Evolutionary conservation across 2,888 invertebrate genomes (phyloP), one percentile per base, ranked within the genome.

Genomic region (Lasius platythorax): DNA sequence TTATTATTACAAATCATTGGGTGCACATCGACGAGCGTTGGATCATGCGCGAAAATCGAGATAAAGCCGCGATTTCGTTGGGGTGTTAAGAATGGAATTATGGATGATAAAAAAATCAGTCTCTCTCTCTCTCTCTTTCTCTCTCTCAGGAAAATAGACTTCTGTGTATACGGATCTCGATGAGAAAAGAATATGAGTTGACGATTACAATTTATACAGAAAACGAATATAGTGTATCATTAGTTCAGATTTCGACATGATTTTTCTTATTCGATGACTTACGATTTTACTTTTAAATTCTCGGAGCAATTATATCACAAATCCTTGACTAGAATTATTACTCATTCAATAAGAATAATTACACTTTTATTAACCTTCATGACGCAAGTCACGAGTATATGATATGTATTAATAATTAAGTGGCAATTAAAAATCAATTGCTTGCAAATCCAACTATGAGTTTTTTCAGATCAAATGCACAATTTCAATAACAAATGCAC

Each of bases 1-100:
- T 81, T 85, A 67, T 82, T 82, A 82, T 84, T 81, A 81, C 84
- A 82, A 73, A 78, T 40, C 82, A 74, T 43, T 64, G 64, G 64
- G 67, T 58, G 72, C 23, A 40, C 43, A 40, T 58, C 70, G 18
- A 12, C 40, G 8, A 67, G 9, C n/a, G 18, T 33, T 3, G 56
- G 66, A 30, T 18, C 12, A 76, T 63, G 37, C 63, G 53, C 30
- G 40, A 53, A 43, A 64, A 8, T 81, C 75, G 61, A 75, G 74
- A 74, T 33, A 37, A 58, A 73, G 18, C 33, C 15, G 56, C 43
- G 56, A 43, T 79, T 12, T 11, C 23, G 43, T 61, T 74, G 33
- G n/a, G 8, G 37, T 56, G 18, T 28, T 74, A 50, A 74, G 76
- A 30, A 56, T 70, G 33, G 6, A 74, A 81, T 61, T 61, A 75